These are phyloP conservation scores for Tenebrosternarchus preto DNA, from an alignment of 2,113 vertebrate genomes.

Conservation along the genomic window DNA sequence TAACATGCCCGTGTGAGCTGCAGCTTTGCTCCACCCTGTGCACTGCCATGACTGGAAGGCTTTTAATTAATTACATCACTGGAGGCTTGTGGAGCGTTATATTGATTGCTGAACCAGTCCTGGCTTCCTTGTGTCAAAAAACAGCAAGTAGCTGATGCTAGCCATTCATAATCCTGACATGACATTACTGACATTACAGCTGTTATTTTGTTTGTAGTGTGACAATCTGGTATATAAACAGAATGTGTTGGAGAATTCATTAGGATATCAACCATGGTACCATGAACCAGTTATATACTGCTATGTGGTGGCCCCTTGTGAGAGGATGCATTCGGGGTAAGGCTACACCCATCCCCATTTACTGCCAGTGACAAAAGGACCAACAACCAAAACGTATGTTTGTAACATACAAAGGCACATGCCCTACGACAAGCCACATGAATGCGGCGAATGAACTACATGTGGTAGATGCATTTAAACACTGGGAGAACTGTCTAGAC, in stretches of 20 bases:
- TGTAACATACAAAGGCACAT: slow-evolving; percentile 24
- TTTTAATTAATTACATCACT: slow-evolving; percentile 47
- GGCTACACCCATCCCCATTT: slow-evolving; percentile 2
- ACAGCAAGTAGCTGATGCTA: not conserved
- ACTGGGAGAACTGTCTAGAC: slow-evolving; percentile 10
- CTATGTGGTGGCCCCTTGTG: not conserved
- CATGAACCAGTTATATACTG: not conserved
- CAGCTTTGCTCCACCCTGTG: slow-evolving; percentile 13
- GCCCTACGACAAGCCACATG: slow-evolving; percentile 10
- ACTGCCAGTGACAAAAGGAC: slow-evolving; percentile 22
- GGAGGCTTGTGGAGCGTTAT: slow-evolving; percentile 34
- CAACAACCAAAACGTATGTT: slow-evolving; percentile 16
- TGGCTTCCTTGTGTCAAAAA: slow-evolving; percentile 15
- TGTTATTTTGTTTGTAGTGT: not conserved
- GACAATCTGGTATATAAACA: not conserved
- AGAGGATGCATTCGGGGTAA: slow-evolving; percentile 2
- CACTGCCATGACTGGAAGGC: slow-evolving; percentile 33
- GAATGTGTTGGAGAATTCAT: not conserved
- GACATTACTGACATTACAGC: slow-evolving; percentile 15
- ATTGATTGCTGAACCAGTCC: slow-evolving; percentile 34
- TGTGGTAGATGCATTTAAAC: slow-evolving; percentile 30
- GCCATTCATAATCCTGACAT: slow-evolving; percentile 16
- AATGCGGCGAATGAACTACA: slow-evolving; percentile 21
- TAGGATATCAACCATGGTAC: not conserved
- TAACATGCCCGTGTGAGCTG: slow-evolving; percentile 14